A percentile compares a stretch with the other conserved stretches of the same genome.
These are phyloP conservation scores for Caiman crocodilus DNA, from an alignment of 2,797 vertebrate species.

Conservation along the genomic window DNA sequence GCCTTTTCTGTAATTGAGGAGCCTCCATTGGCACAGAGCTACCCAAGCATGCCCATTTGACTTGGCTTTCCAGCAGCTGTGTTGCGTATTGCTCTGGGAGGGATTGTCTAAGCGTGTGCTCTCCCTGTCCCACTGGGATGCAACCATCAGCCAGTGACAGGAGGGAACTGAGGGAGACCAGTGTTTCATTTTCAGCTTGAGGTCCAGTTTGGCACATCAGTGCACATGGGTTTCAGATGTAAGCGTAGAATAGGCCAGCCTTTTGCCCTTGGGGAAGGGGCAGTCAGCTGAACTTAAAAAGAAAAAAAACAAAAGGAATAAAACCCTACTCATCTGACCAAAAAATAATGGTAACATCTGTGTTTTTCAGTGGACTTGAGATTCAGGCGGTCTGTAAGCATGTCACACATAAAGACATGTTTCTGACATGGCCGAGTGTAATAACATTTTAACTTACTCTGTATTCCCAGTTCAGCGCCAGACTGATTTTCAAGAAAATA, in stretches of 20 bases:
- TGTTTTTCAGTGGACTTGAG: neutral
- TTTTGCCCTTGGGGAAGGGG: neutral
- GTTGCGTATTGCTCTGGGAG: neutral
- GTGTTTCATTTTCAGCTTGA: neutral
- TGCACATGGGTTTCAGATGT: neutral
- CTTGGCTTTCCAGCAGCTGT: neutral
- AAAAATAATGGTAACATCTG: neutral
- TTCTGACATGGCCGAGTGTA: neutral
- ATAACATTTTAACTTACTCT: neutral
- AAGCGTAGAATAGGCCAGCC: neutral
- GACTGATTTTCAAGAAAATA: neutral
- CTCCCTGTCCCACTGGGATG: neutral
- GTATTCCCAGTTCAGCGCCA: neutral
- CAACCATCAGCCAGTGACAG: rapidly evolving
- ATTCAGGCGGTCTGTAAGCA: neutral
- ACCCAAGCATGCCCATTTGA: neutral
- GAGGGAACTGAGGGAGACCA: neutral
- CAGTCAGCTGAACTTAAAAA: neutral
- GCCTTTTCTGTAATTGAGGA: neutral
- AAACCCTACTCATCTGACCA: neutral
- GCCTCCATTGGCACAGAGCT: neutral
- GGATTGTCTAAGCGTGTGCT: neutral
- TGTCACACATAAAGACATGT: neutral
- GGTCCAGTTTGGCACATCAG: neutral
- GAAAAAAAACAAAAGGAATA: neutral